Percentiles rank a stretch among this genome's conserved stretches.
Conservation (phyloP, 2,888 invertebrate species). For the Petrophora chlorosata region DNA sequence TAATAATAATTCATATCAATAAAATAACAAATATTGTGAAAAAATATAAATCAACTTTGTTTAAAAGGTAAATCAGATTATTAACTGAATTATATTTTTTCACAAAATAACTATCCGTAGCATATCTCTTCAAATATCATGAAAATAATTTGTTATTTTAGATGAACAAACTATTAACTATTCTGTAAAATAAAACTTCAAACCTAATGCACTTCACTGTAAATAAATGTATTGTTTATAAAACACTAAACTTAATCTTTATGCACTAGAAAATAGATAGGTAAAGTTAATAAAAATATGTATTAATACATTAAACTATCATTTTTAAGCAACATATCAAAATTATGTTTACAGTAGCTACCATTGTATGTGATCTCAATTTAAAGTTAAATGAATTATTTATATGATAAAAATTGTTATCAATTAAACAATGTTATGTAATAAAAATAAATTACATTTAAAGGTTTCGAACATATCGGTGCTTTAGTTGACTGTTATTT, state of each 20-base stretch:
- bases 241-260: conserved; percentile 13
- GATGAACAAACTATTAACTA: background rate
- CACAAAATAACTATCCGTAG: conserved; percentile 10
- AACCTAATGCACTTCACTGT: conserved; percentile 8
- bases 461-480: conserved; percentile 55
- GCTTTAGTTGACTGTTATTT: conserved; percentile 47
- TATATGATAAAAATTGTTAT: no score
- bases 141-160: background rate
- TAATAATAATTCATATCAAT: conserved; percentile 23
- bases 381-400: no score
- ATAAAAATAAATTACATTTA: background rate
- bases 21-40: background rate
- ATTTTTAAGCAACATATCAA: no score
- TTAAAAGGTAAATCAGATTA: no score
- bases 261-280: conserved; percentile 19
- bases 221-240: conserved; percentile 6
- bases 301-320: background rate
- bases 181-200: background rate
- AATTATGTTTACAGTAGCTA: no score
- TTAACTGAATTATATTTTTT: conserved; percentile 5
- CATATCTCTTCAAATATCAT: conserved; percentile 20
- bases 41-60: conserved; percentile 4
- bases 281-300: background rate
- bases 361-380: no score
- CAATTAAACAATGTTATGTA: no score